phyloP scores from a whole-genome alignment of 2,888 invertebrate species.

The Syrphus vitripennis region DNA sequence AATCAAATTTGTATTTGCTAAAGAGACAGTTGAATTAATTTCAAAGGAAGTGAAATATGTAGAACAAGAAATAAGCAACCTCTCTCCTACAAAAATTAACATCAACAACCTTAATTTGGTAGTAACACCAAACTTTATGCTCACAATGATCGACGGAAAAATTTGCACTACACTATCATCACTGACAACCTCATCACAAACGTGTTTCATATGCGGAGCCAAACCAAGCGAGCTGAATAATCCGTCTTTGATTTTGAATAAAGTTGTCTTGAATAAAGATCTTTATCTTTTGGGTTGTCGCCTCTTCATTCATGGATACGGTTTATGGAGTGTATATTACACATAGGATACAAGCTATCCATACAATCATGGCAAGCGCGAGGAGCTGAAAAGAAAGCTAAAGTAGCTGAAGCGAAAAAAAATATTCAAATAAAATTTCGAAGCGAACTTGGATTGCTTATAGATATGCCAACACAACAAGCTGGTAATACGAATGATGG shows the following conservation, averaged over 20 bases:
- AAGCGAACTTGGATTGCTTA: neutral
- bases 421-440: neutral
- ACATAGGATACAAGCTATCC: slow-evolving; percentile 9
- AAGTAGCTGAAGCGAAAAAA: neutral
- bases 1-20: neutral
- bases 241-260: slow-evolving; percentile 22
- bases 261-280: slow-evolving; percentile 9
- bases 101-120: too few relatives aligned
- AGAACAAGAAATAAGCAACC: neutral
- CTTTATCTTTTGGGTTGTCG: slow-evolving; percentile 19
- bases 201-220: slow-evolving; percentile 33
- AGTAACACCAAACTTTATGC: too few relatives aligned
- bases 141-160: slow-evolving; percentile 18
- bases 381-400: neutral
- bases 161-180: slow-evolving; percentile 38
- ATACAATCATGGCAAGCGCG: neutral
- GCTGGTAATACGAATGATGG: neutral
- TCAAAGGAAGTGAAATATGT: neutral
- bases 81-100: too few relatives aligned
- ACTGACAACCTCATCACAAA: too few relatives aligned
- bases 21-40: neutral
- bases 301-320: slow-evolving; percentile 43
- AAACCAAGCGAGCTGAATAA: slow-evolving; percentile 47
- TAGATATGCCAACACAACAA: slow-evolving; percentile 37
- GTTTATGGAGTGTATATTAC: slow-evolving; percentile 36